A percentile compares a stretch with the other conserved stretches of the same genome.
These are phyloP conservation scores for Anneissia japonica DNA, from an alignment of 35 echinoderm and acorn worm genomes.

Conservation along the genomic window DNA sequence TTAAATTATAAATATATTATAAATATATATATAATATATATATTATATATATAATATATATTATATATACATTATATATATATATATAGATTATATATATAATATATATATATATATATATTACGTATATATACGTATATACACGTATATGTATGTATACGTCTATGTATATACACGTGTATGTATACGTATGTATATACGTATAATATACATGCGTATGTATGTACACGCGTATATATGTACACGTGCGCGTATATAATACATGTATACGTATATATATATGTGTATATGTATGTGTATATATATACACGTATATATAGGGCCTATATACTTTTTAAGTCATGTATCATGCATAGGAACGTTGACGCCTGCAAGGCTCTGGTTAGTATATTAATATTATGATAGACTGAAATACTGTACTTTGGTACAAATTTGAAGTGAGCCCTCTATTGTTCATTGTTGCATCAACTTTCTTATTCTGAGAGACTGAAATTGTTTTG, in stretches of 20 bases:
- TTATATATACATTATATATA: too few relatives aligned
- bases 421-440: too few relatives aligned
- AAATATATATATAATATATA: background rate
- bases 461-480: too few relatives aligned
- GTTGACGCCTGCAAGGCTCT: too few relatives aligned
- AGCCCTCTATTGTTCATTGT: too few relatives aligned
- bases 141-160: background rate
- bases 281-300: background rate
- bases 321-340: too few relatives aligned
- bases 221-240: background rate
- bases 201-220: background rate
- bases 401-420: too few relatives aligned
- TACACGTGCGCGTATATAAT: background rate
- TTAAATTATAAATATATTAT: too few relatives aligned
- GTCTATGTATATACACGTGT: background rate
- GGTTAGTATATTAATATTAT: too few relatives aligned
- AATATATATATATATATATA: slow-evolving; percentile 3
- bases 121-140: background rate
- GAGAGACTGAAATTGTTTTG: too few relatives aligned
- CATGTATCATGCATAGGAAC: too few relatives aligned
- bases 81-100: too few relatives aligned
- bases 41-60: background rate
- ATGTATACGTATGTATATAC: background rate
- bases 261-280: background rate
- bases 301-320: background rate